These are phyloP conservation scores for Agonopterix alstromeriana DNA, from an alignment of 2,888 invertebrate genomes.

Conservation along the genomic window DNA sequence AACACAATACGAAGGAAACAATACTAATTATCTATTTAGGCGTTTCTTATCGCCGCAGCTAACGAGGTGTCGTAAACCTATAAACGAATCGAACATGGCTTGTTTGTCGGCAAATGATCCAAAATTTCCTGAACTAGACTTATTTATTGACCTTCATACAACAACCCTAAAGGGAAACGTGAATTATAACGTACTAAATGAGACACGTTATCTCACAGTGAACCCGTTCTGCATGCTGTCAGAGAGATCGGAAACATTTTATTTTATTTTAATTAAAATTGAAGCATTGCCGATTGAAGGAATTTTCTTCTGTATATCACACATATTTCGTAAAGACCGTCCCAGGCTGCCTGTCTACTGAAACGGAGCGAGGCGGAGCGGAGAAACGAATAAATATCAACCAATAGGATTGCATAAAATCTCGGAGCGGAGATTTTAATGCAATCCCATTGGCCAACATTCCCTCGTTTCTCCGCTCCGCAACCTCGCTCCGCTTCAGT, in stretches of 20 bases:
- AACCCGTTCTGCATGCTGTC: constrained; percentile 22
- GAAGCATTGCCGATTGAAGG: constrained; percentile 1
- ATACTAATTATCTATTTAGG: constrained; percentile 71
- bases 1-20: constrained; percentile 12
- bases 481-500: too few relatives aligned
- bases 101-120: constrained; percentile 51
- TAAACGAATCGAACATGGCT: constrained; percentile 54
- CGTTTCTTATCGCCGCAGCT: constrained; percentile 53
- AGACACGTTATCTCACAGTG: constrained; percentile 43
- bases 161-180: constrained; percentile 29
- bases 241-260: constrained; percentile 15
- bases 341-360: too few relatives aligned
- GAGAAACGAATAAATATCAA: too few relatives aligned
- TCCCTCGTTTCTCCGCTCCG: too few relatives aligned
- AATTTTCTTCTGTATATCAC: neutral
- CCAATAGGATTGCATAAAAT: too few relatives aligned
- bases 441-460: too few relatives aligned
- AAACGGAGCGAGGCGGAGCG: too few relatives aligned
- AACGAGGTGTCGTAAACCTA: constrained; percentile 66
- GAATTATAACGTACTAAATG: constrained; percentile 52
- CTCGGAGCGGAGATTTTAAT: too few relatives aligned
- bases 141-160: constrained; percentile 45
- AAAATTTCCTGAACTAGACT: constrained; percentile 48
- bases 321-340: neutral
- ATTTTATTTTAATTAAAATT: constrained; percentile 14